phyloP scores from a whole-genome alignment of 2,113 vertebrate species.

The Piprites chloris region DNA sequence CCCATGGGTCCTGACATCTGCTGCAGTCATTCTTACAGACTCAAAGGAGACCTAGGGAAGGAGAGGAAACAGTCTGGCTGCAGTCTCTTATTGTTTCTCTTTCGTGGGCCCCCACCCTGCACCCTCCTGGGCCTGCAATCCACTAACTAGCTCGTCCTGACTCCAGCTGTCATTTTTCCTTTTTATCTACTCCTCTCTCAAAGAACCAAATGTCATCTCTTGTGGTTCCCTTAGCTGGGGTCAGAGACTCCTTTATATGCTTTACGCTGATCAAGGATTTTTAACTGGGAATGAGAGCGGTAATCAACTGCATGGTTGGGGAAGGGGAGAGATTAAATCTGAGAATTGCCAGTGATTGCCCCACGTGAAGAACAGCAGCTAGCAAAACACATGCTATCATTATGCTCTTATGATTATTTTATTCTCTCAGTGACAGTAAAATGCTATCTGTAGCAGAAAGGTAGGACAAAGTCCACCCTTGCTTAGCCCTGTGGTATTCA shows the following conservation, averaged over 20 bases:
- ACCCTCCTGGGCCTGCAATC: constrained; percentile 58
- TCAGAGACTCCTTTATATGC: constrained; percentile 54
- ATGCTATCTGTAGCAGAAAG: constrained; percentile 34
- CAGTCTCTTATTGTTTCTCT: constrained; percentile 36
- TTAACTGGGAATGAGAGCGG: constrained; percentile 37
- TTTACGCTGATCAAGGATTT: constrained; percentile 59
- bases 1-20: constrained; percentile 53
- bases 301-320: constrained; percentile 46
- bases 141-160: constrained; percentile 65
- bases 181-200: constrained; percentile 53
- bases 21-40: constrained; percentile 37
- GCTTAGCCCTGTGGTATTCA: neutral
- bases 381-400: constrained; percentile 46
- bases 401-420: constrained; percentile 57
- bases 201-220: constrained; percentile 63
- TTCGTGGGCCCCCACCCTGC: constrained; percentile 36
- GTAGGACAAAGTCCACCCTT: constrained; percentile 41
- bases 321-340: constrained; percentile 54
- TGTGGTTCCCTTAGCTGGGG: constrained; percentile 52
- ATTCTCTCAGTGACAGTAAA: constrained; percentile 48
- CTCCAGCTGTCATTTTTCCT: constrained; percentile 62
- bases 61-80: constrained; percentile 38
- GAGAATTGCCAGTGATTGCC: constrained; percentile 56
- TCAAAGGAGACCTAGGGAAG: constrained; percentile 42
- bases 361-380: constrained; percentile 51